Evolutionary conservation across 2,113 vertebrate genomes (phyloP), one percentile per base, ranked within the genome.

Genomic region (Notothenia coriiceps): DNA sequence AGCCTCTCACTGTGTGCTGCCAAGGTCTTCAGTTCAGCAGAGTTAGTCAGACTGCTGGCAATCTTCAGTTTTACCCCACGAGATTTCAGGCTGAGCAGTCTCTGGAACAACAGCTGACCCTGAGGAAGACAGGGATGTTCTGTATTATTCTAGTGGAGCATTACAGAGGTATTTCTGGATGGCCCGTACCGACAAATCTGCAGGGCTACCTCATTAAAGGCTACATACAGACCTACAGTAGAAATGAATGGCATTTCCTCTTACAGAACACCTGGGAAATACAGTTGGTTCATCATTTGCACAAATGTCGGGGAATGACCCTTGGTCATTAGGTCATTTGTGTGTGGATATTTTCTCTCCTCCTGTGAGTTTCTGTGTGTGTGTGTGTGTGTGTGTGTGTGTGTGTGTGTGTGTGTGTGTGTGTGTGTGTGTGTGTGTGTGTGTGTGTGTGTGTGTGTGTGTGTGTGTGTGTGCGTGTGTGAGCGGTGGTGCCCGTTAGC

Each of bases 61-160:
- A 95, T 93, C 89, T 90, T 95, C 81, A 95, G 86, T 66, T 83
- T 93, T 44, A 94, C 79, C 86, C 91, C 86, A n/a, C 52, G 92
- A 82, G 93, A 90, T 22, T 91, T 91, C 60, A 95, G 81, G 68
- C 44, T 47, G 69, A 93, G 91, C 83, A 95, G 89, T 4, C 86
- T 81, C 88, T 94, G 91, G 86, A 95, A 93, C 89, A 95, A 71
- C 51, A 89, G 82, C 77, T 92, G 91, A 87, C 94, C 92, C 94
- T 95, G 89, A 86, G 56, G 82, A 87, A 55, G 67, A 88, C 52
- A 84, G 60, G 0, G 33, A 81, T 69, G 75, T 66, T 82, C 40
- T 71, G 74, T 56, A 20, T 63, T 69, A 65, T 49, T 60, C 54
- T 29, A 46, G 68, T 14, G 3, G 44, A 67, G 64, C 40, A 25